Percentiles rank a stretch among this genome's conserved stretches.
phyloP scores from a whole-genome alignment of 1,140 invertebrate species.

The Manduca sexta region DNA sequence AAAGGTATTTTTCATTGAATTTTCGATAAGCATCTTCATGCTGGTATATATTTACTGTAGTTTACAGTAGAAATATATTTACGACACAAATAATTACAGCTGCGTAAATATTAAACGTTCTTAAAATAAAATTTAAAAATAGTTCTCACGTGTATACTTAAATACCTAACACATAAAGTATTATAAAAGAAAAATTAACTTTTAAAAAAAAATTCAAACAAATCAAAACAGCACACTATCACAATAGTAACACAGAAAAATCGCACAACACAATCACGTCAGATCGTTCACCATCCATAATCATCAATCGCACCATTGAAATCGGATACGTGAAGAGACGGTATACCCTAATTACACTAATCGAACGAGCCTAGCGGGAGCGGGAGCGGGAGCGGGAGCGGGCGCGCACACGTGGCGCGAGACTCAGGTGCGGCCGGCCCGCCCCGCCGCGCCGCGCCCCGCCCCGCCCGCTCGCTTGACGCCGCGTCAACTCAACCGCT shows the following conservation, averaged over 20 bases:
- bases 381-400: conserved; percentile 45
- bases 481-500: conserved; percentile 36
- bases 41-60: no score
- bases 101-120: no score
- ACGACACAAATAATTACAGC: no score
- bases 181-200: no score
- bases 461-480: conserved; percentile 20
- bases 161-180: no score
- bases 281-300: conserved; percentile 35
- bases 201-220: no score
- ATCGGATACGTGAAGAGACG: conserved; percentile 32
- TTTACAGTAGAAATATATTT: no score
- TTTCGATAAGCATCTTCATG: no score
- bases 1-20: no score
- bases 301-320: conserved; percentile 48
- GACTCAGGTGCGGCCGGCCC: conserved; percentile 56
- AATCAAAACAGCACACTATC: conserved; percentile 4
- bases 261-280: conserved; percentile 9
- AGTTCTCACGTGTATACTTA: no score
- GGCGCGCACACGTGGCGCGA: conserved; percentile 36
- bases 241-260: conserved; percentile 12
- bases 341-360: conserved; percentile 34
- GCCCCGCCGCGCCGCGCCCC: conserved; percentile 19
- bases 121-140: no score
- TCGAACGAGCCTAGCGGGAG: conserved; percentile 18